phyloP scores from a whole-genome alignment of 2,113 vertebrate species.

The Chionis minor region DNA sequence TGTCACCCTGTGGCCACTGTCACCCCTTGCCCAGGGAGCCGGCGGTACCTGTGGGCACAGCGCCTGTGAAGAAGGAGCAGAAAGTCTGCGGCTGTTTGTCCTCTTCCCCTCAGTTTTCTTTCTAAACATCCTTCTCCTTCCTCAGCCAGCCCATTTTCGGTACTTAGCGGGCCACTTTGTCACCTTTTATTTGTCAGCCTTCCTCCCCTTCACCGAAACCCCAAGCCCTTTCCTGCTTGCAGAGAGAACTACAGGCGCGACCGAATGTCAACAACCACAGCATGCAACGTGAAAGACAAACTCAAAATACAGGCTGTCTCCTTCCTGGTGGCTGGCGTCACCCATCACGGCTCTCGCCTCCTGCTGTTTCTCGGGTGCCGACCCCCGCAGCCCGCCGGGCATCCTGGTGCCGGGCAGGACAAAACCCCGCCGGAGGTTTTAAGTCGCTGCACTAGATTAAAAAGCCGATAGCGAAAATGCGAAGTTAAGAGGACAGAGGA shows the following conservation, averaged over 20 bases:
- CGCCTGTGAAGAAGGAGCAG: background rate
- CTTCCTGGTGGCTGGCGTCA: background rate
- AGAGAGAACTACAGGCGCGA: constrained; percentile 2
- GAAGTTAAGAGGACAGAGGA: background rate
- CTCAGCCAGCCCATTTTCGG: background rate
- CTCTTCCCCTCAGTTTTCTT: background rate
- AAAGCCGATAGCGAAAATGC: background rate
- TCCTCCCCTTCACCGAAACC: constrained; percentile 9
- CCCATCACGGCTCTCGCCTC: background rate
- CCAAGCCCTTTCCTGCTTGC: constrained; percentile 45
- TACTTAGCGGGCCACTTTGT: background rate
- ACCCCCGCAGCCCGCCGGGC: background rate
- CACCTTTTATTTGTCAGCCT: background rate
- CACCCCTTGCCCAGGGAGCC: background rate
- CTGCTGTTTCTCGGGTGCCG: background rate
- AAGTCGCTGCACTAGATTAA: background rate
- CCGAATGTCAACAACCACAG: background rate
- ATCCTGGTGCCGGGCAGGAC: background rate
- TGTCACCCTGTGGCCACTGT: accelerated
- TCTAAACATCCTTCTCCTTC: background rate
- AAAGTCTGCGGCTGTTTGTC: background rate
- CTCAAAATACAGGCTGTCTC: background rate
- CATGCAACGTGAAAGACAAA: background rate
- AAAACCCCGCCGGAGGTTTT: accelerated
- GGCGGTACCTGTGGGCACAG: background rate